Conservation (phyloP, 1,140 invertebrate genomes). For the Dendrolimus punctatus region DNA sequence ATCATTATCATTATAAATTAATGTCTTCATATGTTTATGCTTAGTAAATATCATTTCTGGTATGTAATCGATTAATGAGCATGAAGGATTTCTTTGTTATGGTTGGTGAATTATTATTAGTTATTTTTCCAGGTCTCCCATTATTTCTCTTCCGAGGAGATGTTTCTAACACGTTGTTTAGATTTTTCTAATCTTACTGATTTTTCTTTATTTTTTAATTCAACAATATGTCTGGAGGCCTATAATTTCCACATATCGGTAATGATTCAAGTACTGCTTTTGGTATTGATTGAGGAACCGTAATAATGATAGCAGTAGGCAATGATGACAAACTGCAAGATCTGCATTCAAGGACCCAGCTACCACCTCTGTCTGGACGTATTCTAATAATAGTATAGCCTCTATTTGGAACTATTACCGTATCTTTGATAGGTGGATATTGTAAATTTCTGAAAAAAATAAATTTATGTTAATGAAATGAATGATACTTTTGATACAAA, state of each 20-base stretch:
- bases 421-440: constrained; percentile 71
- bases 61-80: too few species aligned
- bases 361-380: constrained; percentile 66
- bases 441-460: constrained; percentile 47
- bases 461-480: neutral
- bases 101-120: too few species aligned
- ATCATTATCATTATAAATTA: too few species aligned
- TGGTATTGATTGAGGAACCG: constrained; percentile 50
- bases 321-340: constrained; percentile 50
- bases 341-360: constrained; percentile 67
- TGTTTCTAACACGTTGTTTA: neutral
- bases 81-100: too few species aligned
- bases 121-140: too few species aligned
- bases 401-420: constrained; percentile 71
- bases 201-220: constrained; percentile 28
- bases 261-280: constrained; percentile 47
- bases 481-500: neutral
- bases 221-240: constrained; percentile 58
- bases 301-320: constrained; percentile 58
- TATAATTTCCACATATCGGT: constrained; percentile 65
- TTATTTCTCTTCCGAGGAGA: too few species aligned
- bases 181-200: neutral
- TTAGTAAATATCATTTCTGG: too few species aligned
- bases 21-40: too few species aligned
- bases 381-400: constrained; percentile 72